Conservation (phyloP, 2,888 invertebrate genomes). For the Hetaerina titia region DNA sequence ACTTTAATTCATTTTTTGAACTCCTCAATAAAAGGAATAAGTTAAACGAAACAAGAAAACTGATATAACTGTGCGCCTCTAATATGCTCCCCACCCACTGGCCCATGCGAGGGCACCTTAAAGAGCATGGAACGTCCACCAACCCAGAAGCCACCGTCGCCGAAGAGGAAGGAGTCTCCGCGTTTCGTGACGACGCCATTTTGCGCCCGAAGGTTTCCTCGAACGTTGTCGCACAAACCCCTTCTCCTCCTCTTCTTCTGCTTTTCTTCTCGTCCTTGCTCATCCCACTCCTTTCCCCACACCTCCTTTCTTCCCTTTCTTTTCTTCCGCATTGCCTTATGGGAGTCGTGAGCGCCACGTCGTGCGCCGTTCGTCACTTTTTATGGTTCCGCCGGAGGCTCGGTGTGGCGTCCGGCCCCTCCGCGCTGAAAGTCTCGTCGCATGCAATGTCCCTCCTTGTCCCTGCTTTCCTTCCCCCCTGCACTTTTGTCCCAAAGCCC, state of each 20-base stretch:
- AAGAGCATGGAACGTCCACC: background rate
- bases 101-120: background rate
- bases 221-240: slow-evolving; percentile 1
- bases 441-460: slow-evolving; percentile 1
- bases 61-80: too few species aligned
- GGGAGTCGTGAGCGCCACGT: slow-evolving; percentile 34
- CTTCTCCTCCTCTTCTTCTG: background rate
- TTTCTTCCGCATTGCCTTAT: slow-evolving; percentile 42
- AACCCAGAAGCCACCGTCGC: background rate
- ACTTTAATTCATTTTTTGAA: too few species aligned
- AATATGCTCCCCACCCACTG: too few species aligned
- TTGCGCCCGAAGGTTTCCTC: background rate
- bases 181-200: background rate
- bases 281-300: background rate
- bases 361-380: slow-evolving; percentile 36
- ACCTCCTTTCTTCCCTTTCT: background rate
- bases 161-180: background rate
- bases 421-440: background rate
- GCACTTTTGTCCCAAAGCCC: background rate
- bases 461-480: background rate
- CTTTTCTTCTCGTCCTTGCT: background rate
- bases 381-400: slow-evolving; percentile 44
- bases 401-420: slow-evolving; percentile 18
- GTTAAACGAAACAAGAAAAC: too few species aligned
- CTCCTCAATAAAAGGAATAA: too few species aligned